Evolutionary conservation across 2,113 vertebrate genomes (phyloP).

Genomic region (Melospiza melodia): DNA sequence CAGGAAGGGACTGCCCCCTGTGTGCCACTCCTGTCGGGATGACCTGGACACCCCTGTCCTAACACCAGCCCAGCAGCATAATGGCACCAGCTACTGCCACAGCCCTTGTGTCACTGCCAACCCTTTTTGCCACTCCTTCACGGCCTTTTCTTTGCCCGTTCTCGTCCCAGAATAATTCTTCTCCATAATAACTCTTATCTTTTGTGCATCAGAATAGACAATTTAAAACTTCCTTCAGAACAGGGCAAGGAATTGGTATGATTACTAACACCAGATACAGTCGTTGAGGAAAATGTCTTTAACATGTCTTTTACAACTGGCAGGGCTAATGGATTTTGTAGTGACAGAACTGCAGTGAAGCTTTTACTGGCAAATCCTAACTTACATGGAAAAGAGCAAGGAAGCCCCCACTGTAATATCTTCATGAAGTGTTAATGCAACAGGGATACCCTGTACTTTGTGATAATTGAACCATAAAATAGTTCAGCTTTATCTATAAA

Average conservation of each 20-base stretch:
- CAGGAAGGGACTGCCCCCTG: accelerated
- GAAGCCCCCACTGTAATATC: neutral
- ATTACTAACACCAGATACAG: neutral
- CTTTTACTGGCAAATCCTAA: slow-evolving; percentile 9
- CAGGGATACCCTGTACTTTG: slow-evolving; percentile 19
- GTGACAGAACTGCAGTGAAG: neutral
- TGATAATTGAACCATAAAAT: slow-evolving; percentile 68
- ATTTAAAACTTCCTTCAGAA: neutral
- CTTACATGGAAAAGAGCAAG: neutral
- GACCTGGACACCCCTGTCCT: neutral
- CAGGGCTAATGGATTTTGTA: neutral
- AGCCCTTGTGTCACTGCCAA: neutral
- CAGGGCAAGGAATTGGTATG: neutral
- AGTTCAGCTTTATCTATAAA: slow-evolving; percentile 75
- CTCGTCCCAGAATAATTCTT: neutral
- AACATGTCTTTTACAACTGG: neutral
- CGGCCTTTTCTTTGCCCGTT: neutral
- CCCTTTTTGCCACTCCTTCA: neutral
- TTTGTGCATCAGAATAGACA: neutral
- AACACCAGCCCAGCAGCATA: neutral
- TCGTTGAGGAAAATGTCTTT: neutral
- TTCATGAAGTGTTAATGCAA: slow-evolving; percentile 48
- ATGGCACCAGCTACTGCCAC: neutral
- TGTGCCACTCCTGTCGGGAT: accelerated
- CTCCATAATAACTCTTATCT: neutral